Conservation (phyloP, 2,113 vertebrate species). For the Elachura formosa region DNA sequence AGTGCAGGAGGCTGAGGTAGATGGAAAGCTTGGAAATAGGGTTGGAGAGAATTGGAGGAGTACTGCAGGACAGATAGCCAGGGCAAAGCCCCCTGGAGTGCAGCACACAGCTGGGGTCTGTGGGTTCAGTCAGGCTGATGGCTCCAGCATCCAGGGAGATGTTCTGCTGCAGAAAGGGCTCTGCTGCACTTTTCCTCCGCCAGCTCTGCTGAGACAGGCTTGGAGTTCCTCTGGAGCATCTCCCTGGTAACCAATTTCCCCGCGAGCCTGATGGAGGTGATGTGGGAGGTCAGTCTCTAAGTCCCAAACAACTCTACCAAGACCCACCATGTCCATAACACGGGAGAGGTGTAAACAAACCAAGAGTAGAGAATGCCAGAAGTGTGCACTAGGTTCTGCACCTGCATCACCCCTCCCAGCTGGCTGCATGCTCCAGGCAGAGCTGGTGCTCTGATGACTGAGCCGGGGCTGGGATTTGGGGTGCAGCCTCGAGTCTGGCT, state of each 20-base stretch:
- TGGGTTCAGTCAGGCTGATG: not conserved
- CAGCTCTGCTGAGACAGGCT: not conserved
- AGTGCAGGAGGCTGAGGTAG: not conserved
- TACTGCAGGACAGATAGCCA: rapidly evolving
- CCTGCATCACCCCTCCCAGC: not conserved
- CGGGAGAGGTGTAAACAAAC: not conserved
- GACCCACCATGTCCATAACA: rapidly evolving
- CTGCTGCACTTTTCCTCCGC: not conserved
- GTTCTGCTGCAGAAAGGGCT: constrained; percentile 8
- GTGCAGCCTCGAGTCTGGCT: rapidly evolving
- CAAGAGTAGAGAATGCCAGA: not conserved
- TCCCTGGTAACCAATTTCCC: not conserved
- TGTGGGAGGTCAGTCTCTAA: not conserved
- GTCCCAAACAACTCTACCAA: not conserved
- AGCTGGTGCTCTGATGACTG: not conserved
- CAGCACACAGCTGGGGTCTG: not conserved
- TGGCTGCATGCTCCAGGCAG: rapidly evolving
- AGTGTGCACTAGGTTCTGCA: not conserved
- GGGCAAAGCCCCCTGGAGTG: rapidly evolving
- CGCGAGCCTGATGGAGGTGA: not conserved
- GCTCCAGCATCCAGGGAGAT: not conserved
- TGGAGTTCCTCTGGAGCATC: not conserved
- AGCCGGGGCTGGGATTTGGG: not conserved
- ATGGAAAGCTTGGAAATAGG: not conserved
- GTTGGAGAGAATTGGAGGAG: not conserved